Conservation (phyloP, 2,113 vertebrate species). For the Emydocephalus ijimae region DNA sequence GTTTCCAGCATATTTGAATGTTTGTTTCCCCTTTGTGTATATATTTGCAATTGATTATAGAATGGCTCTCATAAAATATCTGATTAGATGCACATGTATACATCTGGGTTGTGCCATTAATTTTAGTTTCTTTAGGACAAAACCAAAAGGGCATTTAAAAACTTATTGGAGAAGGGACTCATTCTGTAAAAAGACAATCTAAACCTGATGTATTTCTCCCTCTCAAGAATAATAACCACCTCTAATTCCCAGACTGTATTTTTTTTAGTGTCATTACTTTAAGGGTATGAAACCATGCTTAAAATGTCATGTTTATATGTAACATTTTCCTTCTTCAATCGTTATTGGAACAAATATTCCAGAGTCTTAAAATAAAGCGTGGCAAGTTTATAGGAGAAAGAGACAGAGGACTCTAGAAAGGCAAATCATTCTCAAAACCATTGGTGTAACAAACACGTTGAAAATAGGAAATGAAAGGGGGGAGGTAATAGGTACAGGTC, state of each 20-base stretch:
- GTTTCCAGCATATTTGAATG: not conserved
- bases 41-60: not conserved
- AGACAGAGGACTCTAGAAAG: not conserved
- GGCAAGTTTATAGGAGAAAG: not conserved
- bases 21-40: not conserved
- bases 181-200: not conserved
- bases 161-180: not conserved
- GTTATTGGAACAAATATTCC: not conserved
- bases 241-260: not conserved
- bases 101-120: not conserved
- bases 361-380: not conserved
- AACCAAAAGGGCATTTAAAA: not conserved
- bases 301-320: not conserved
- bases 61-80: not conserved
- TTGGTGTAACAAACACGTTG: not conserved
- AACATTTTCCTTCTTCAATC: not conserved
- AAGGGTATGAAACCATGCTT: not conserved
- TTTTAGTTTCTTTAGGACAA: not conserved
- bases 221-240: not conserved
- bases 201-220: not conserved
- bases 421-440: not conserved
- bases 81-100: not conserved
- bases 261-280: not conserved
- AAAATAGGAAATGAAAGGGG: not conserved
- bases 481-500: not conserved